A percentile compares a stretch with the other conserved stretches of the same genome.
phyloP scores from a whole-genome alignment of 2,113 vertebrate species.

The Ploceus nigricollis region DNA sequence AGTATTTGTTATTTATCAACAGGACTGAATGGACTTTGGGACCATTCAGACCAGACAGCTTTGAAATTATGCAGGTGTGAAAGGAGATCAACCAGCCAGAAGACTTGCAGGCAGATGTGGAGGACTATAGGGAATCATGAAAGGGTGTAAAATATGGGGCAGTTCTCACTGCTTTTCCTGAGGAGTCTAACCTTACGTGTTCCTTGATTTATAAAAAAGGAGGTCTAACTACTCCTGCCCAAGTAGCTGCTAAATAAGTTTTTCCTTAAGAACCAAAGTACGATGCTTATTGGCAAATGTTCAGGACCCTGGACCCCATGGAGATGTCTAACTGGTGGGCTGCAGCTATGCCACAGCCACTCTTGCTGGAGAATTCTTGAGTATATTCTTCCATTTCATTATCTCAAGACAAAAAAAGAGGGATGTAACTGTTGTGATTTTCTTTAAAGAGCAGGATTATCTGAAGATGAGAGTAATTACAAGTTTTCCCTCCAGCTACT shows the following conservation, averaged over 20 bases:
- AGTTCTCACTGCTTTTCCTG: not conserved
- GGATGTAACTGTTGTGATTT: not conserved
- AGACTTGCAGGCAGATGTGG: not conserved
- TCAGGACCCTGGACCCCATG: not conserved
- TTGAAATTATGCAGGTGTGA: not conserved
- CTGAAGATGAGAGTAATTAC: not conserved
- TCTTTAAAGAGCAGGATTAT: not conserved
- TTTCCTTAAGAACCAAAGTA: not conserved
- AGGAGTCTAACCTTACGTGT: fast-evolving
- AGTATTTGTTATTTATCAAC: not conserved
- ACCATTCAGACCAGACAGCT: not conserved
- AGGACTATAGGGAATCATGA: not conserved
- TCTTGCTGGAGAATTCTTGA: not conserved
- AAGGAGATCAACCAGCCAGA: not conserved
- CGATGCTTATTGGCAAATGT: not conserved
- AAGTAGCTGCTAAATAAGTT: not conserved
- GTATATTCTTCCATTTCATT: not conserved
- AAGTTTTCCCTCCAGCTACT: not conserved
- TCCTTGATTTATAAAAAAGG: not conserved
- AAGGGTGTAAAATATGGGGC: fast-evolving
- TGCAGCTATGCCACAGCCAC: not conserved
- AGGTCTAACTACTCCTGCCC: not conserved
- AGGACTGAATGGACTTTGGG: not conserved
- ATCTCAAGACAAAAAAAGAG: not conserved
- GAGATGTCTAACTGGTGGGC: not conserved